These are phyloP conservation scores for Hippocampus zosterae DNA, from an alignment of 2,113 vertebrate genomes.

Conservation along the genomic window DNA sequence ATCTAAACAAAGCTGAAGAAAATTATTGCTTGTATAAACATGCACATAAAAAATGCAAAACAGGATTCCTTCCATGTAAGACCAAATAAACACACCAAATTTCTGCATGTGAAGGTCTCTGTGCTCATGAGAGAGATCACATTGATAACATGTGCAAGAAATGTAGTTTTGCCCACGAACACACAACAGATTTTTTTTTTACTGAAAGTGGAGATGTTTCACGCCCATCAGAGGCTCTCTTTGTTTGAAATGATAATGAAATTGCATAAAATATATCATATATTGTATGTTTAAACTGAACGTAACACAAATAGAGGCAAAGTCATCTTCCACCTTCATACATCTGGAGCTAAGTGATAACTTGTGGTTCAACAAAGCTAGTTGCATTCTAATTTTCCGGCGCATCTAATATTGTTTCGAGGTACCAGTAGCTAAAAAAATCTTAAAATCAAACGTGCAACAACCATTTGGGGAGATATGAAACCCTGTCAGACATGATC, in stretches of 20 bases:
- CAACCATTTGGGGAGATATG: not conserved
- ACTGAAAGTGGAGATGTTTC: slow-evolving; percentile 24
- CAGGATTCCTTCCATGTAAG: slow-evolving; percentile 54
- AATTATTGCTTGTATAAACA: slow-evolving; percentile 49
- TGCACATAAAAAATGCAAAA: slow-evolving; percentile 16
- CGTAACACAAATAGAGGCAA: not conserved
- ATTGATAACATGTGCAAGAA: slow-evolving; percentile 62
- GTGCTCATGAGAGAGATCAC: slow-evolving; percentile 42
- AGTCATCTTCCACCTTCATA: not conserved
- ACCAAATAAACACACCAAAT: slow-evolving; percentile 68
- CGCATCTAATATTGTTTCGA: not conserved
- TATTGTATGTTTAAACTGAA: not conserved
- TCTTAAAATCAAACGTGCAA: not conserved
- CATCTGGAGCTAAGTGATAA: not conserved
- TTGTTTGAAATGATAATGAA: not conserved
- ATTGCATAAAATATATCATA: not conserved
- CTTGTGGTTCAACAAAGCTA: not conserved
- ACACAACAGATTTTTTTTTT: slow-evolving; percentile 24
- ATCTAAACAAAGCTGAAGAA: slow-evolving; percentile 68
- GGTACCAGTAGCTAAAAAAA: not conserved
- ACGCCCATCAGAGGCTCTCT: not conserved
- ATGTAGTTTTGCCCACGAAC: slow-evolving; percentile 50
- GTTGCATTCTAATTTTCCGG: not conserved
- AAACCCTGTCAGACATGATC: not conserved
- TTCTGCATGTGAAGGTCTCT: slow-evolving; percentile 37